Conservation (phyloP, 2,113 vertebrate species). For the Xenopus borealis region DNA sequence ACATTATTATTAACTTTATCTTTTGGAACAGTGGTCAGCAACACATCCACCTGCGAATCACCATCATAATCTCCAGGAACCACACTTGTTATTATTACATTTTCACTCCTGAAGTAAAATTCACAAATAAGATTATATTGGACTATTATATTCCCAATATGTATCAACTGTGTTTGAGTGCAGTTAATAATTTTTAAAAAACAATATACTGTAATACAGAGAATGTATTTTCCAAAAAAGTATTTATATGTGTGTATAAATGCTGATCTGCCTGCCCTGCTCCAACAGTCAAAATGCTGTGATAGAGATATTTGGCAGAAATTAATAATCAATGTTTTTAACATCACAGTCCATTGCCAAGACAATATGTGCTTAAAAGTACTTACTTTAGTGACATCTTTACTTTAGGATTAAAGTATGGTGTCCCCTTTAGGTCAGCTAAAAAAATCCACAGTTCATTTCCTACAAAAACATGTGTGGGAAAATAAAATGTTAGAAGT, state of each 20-base stretch:
- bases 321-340: no score
- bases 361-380: no score
- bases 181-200: not conserved
- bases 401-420: constrained; percentile 92
- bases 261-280: no score
- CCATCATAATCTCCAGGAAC: constrained; percentile 97
- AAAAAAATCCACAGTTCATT: constrained; percentile 84
- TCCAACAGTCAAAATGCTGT: no score
- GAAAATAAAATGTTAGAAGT: not conserved
- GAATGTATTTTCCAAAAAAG: no score
- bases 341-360: no score
- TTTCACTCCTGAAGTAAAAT: constrained; percentile 52
- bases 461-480: constrained; percentile 64
- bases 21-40: constrained; percentile 71
- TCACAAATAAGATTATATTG: not conserved
- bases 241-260: no score
- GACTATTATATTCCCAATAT: not conserved
- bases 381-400: constrained; percentile 73
- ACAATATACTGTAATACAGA: no score
- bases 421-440: constrained; percentile 81
- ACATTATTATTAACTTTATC: constrained; percentile 23
- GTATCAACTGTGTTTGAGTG: no score
- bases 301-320: no score
- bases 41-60: constrained; percentile 96
- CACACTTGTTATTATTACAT: constrained; percentile 78